Evolutionary conservation across 2,888 invertebrate species (phyloP).

Genomic region (Drosophila prostipennis): DNA sequence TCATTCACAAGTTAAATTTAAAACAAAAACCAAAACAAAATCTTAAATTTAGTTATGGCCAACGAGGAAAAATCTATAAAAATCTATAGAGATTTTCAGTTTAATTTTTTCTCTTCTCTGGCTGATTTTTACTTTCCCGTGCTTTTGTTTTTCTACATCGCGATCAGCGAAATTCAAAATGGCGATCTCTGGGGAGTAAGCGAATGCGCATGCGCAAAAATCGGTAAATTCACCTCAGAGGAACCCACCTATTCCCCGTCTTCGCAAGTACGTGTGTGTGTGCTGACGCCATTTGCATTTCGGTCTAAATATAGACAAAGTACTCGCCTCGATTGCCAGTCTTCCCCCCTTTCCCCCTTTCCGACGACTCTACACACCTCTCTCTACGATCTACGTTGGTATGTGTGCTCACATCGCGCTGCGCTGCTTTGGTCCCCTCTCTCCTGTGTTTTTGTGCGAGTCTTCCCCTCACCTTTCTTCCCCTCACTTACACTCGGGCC

Average conservation of each 20-base stretch:
- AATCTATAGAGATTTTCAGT: slow-evolving; percentile 69
- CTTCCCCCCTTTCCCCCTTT: slow-evolving; percentile 2
- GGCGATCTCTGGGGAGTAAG: slow-evolving; percentile 15
- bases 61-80: slow-evolving; percentile 56
- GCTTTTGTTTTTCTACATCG: slow-evolving; percentile 17
- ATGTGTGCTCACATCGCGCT: slow-evolving; percentile 43
- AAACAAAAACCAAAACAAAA: slow-evolving; percentile 78
- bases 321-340: slow-evolving; percentile 39
- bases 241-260: slow-evolving; percentile 21
- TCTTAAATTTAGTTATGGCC: slow-evolving; percentile 74
- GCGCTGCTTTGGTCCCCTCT: slow-evolving; percentile 67
- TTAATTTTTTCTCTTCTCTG: slow-evolving; percentile 14
- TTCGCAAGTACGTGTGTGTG: slow-evolving; percentile 3
- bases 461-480: slow-evolving; percentile 50
- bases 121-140: background rate
- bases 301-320: slow-evolving; percentile 75
- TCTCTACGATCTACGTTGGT: slow-evolving; percentile 5
- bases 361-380: slow-evolving; percentile 17
- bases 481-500: slow-evolving; percentile 30
- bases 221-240: slow-evolving; percentile 27
- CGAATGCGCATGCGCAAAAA: slow-evolving; percentile 71
- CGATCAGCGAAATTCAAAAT: slow-evolving; percentile 23
- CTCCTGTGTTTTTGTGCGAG: background rate
- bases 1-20: slow-evolving; percentile 75
- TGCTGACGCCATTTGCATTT: slow-evolving; percentile 75